Conservation (phyloP, 2,113 vertebrate genomes). For the Salvelinus alpinus region DNA sequence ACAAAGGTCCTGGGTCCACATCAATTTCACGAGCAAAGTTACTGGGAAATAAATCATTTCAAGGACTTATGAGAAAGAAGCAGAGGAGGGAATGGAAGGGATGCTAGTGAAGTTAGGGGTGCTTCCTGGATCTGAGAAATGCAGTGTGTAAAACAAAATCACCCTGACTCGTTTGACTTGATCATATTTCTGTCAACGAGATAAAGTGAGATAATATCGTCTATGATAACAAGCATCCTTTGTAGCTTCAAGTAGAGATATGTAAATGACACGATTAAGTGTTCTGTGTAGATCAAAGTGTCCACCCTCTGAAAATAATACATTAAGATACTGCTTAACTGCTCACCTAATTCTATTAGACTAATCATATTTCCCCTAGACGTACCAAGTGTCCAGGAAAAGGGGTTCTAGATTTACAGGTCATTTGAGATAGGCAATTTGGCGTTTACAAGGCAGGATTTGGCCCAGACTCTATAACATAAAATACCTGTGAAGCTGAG, state of each 20-base stretch:
- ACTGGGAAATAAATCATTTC: constrained; percentile 73
- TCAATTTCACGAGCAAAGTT: constrained; percentile 70
- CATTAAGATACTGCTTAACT: constrained; percentile 7
- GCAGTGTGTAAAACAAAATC: constrained; percentile 20
- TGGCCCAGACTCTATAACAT: constrained; percentile 54
- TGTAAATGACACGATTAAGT: neutral
- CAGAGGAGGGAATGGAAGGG: constrained; percentile 5
- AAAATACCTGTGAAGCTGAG: constrained; percentile 43
- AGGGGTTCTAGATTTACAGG: constrained; percentile 59
- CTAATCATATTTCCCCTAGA: constrained; percentile 61
- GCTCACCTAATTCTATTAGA: constrained; percentile 37
- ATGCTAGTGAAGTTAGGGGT: constrained; percentile 10
- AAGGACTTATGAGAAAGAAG: constrained; percentile 46
- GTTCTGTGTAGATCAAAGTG: constrained; percentile 9
- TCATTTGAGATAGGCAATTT: constrained; percentile 66
- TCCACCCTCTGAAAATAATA: constrained; percentile 1
- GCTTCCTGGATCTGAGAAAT: neutral
- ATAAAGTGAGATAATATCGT: constrained; percentile 2
- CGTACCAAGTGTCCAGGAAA: constrained; percentile 51
- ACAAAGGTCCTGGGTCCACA: constrained; percentile 63
- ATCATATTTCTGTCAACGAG: constrained; percentile 20
- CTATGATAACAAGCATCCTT: neutral
- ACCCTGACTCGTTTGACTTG: neutral
- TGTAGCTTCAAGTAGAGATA: constrained; percentile 11
- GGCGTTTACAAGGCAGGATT: constrained; percentile 55